Base-by-base conservation (phyloP, 2,113 vertebrate species). In the Ranitomeya variabilis region DNA sequence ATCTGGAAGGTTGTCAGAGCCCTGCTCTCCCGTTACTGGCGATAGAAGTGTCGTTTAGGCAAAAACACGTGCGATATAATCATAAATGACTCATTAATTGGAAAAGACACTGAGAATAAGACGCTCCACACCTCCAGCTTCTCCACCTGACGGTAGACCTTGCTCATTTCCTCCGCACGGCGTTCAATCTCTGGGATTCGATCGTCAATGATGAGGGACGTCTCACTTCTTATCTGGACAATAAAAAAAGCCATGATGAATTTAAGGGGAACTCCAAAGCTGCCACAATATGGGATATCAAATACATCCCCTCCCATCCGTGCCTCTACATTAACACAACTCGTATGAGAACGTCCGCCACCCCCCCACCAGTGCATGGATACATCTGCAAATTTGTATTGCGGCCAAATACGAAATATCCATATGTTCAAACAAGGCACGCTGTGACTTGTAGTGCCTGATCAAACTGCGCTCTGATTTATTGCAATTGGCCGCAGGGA, bases 151-250 rank as follows among this genome's bases (percentile, higher is more conserved):
- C 91, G 8, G 1, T 89, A 95, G 90, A 94, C 19, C 51, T 77
- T 86, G 74, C 85, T 92, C 90, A 92, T 90, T 89, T 95, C 92
- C 13, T 73, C 88, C 85, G 90, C 89, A 57, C 91, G 91, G 81
- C 88, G 88, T 86, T 91, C 91, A 59, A 93, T 66, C 4, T 93
- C 83, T 0, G 77, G 93, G 84, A 93, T 87, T 64, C 90, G 90
- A 59, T 94, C 90, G 0, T 92, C 90, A 76, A 93, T 57, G 45
- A 93, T 92, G 80, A 92, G 86, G 0, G 90, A 94, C 0, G 90
- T 92, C 87, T 93, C 90, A 0, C 73, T 93, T 87, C 92, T 90
- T 85, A 94, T 91, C 95, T 94, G 85, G 15, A 14, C 64, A 81
- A 60, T 21, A 0, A 21, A 13, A 23, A 11, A 13, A 1, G 13